Conservation (phyloP, 2,113 vertebrate species). For the Ifrita kowaldi region DNA sequence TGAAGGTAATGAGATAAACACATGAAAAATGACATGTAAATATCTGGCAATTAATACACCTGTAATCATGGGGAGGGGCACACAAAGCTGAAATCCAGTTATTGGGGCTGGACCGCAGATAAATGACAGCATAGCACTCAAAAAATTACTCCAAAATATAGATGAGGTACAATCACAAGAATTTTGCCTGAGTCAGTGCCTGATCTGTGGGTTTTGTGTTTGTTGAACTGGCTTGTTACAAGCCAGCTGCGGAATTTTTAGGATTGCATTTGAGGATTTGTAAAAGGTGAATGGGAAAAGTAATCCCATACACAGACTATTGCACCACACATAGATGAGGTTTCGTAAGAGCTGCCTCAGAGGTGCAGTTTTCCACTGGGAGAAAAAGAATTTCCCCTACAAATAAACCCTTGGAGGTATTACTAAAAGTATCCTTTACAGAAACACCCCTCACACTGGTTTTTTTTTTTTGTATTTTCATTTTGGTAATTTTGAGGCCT, state of each 20-base stretch:
- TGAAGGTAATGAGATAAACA: neutral
- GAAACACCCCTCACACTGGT: accelerated
- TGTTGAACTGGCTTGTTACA: neutral
- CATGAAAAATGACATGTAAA: neutral
- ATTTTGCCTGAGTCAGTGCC: neutral
- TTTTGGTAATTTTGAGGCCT: neutral
- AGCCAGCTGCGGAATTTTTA: neutral
- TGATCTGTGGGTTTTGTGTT: neutral
- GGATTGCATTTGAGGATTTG: neutral
- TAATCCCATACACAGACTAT: neutral
- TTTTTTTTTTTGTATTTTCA: neutral
- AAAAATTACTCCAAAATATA: neutral
- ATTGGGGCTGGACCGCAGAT: neutral
- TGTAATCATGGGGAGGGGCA: neutral
- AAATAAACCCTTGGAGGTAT: neutral
- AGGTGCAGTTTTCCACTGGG: neutral
- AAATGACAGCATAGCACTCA: neutral
- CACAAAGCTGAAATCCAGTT: neutral
- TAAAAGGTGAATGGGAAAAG: neutral
- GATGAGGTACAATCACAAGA: neutral
- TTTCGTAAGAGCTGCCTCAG: neutral
- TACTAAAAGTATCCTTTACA: neutral
- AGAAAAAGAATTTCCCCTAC: neutral
- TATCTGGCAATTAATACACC: neutral
- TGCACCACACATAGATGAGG: neutral